Evolutionary conservation across 2,113 vertebrate species (phyloP).

Genomic region (Paratilapia polleni): DNA sequence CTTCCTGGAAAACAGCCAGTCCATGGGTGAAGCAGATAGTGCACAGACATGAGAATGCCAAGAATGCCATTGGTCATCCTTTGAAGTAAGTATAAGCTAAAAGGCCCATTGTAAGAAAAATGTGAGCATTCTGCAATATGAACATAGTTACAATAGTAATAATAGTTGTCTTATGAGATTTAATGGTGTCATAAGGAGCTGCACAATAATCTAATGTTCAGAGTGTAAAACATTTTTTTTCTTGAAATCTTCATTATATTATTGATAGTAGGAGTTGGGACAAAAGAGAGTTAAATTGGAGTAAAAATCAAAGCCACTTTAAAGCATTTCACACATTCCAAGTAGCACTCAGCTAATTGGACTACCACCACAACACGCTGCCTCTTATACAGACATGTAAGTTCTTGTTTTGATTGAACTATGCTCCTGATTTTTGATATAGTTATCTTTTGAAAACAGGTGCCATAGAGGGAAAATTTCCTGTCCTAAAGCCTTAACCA

Average conservation of each 20-base stretch:
- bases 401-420: neutral
- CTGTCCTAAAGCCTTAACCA: neutral
- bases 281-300: neutral
- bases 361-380: neutral
- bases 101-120: neutral
- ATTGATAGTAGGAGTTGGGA: accelerated
- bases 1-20: neutral
- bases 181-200: too few relatives aligned
- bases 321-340: neutral
- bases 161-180: too few relatives aligned
- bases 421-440: neutral
- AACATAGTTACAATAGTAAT: too few relatives aligned
- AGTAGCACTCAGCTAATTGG: neutral
- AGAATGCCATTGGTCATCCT: too few relatives aligned
- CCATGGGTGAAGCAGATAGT: neutral
- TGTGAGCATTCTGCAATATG: neutral
- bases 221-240: neutral
- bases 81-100: too few relatives aligned
- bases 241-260: neutral
- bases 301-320: neutral
- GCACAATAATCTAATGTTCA: too few relatives aligned
- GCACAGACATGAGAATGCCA: too few relatives aligned
- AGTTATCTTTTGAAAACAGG: neutral
- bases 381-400: neutral
- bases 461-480: neutral